Percentiles rank a stretch among this genome's conserved stretches.
phyloP scores from a whole-genome alignment of 2,888 invertebrate genomes.

The Agrypnus murinus region DNA sequence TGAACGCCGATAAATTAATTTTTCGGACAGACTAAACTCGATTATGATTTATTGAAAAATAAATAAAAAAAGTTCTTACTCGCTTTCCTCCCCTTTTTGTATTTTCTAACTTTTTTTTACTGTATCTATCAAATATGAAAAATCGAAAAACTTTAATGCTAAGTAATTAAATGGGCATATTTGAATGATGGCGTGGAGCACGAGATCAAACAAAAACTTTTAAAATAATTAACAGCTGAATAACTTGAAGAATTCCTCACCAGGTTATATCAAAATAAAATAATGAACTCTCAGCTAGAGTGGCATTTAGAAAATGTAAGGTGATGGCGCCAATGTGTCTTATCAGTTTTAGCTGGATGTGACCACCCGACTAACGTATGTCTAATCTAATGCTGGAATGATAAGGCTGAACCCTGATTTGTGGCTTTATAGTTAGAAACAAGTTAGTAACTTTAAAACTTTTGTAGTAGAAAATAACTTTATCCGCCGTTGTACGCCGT shows the following conservation, averaged over 20 bases:
- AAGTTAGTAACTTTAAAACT: too few species aligned
- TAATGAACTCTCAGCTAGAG: background rate
- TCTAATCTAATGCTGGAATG: constrained; percentile 39
- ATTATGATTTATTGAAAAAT: constrained; percentile 44
- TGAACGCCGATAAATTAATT: constrained; percentile 51
- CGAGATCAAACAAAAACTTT: too few species aligned
- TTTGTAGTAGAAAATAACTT: too few species aligned
- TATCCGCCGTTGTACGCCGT: too few species aligned
- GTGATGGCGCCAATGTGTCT: constrained; percentile 46
- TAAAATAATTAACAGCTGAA: too few species aligned
- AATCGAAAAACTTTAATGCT: too few species aligned
- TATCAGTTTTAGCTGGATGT: constrained; percentile 46
- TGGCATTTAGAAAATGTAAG: constrained; percentile 45
- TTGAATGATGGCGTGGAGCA: too few species aligned
- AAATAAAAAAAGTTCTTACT: constrained; percentile 16
- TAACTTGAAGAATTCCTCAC: too few species aligned
- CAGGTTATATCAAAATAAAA: too few species aligned
- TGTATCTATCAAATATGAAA: too few species aligned
- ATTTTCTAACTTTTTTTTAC: too few species aligned
- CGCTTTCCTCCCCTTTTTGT: constrained; percentile 1
- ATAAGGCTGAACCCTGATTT: constrained; percentile 19
- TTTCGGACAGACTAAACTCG: constrained; percentile 24
- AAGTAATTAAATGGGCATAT: too few species aligned
- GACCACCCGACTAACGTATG: constrained; percentile 47
- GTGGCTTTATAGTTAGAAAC: background rate